Conservation (phyloP, 53 echinoderm and acorn worm genomes). For the Holothuria scabra region DNA sequence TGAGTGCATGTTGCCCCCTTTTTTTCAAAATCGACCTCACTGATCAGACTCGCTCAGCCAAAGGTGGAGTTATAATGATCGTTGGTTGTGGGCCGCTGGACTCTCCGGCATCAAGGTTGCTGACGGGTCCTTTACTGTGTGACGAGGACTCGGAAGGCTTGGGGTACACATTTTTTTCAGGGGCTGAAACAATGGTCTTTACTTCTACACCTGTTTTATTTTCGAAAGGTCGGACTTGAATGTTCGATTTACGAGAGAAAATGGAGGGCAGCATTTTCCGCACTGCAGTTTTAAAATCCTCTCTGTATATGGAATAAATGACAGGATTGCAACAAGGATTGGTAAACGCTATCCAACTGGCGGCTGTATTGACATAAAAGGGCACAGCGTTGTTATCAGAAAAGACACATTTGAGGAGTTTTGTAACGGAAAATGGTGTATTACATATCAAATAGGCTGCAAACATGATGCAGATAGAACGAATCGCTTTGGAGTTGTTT, state of each 20-base stretch:
- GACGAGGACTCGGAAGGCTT: too few species aligned
- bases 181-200: too few species aligned
- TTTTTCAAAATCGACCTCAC: too few species aligned
- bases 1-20: too few species aligned
- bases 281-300: conserved; percentile 69
- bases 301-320: conserved; percentile 71
- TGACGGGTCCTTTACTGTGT: too few species aligned
- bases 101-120: too few species aligned
- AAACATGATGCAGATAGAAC: conserved; percentile 70
- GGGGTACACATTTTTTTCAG: too few species aligned
- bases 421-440: conserved; percentile 84
- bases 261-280: conserved; percentile 54
- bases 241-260: background rate
- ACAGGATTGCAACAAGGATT: conserved; percentile 82
- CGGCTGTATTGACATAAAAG: conserved; percentile 61
- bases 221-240: too few species aligned
- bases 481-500: conserved; percentile 64
- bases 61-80: too few species aligned
- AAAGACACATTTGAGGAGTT: conserved; percentile 73
- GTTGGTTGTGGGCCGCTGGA: too few species aligned
- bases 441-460: conserved; percentile 67
- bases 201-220: too few species aligned
- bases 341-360: conserved; percentile 74
- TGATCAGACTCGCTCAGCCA: too few species aligned
- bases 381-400: conserved; percentile 63